Evolutionary conservation across 2,113 vertebrate species (phyloP).

Genomic region (Ammospiza caudacuta): DNA sequence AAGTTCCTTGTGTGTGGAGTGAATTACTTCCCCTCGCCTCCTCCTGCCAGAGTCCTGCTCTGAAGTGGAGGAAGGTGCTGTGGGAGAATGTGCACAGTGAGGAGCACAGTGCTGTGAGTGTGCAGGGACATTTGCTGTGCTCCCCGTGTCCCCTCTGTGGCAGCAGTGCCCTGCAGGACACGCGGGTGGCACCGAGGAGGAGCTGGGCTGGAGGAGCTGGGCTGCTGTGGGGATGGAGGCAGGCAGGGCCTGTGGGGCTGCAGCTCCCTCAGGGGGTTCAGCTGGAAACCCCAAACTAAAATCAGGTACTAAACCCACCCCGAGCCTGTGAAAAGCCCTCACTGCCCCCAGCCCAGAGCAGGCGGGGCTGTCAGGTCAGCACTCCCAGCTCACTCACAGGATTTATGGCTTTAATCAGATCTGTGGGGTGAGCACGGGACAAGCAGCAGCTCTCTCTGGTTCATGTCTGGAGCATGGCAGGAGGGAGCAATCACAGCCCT

Average conservation of each 20-base stretch:
- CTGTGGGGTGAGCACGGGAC: rapidly evolving
- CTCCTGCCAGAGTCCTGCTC: neutral
- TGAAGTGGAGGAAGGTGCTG: neutral
- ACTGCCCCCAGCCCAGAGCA: rapidly evolving
- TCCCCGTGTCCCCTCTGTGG: rapidly evolving
- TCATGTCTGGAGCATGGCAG: neutral
- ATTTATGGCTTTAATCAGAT: neutral
- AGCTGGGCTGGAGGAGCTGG: neutral
- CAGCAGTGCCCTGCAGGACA: neutral
- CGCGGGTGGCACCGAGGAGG: rapidly evolving
- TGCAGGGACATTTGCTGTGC: neutral
- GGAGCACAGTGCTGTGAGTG: neutral
- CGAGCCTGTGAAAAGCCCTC: neutral
- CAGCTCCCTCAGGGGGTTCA: rapidly evolving
- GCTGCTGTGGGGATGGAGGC: rapidly evolving
- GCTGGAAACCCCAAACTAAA: neutral
- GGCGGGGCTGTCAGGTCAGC: neutral
- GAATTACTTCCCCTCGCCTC: neutral
- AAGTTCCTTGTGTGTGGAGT: neutral
- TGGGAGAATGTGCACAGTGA: neutral
- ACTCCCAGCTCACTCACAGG: rapidly evolving
- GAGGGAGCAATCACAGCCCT: neutral
- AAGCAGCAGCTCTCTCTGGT: neutral
- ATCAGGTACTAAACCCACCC: neutral
- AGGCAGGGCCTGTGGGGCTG: rapidly evolving